Evolutionary conservation across 2,113 vertebrate genomes (phyloP).

Genomic region (Siniperca knerii): DNA sequence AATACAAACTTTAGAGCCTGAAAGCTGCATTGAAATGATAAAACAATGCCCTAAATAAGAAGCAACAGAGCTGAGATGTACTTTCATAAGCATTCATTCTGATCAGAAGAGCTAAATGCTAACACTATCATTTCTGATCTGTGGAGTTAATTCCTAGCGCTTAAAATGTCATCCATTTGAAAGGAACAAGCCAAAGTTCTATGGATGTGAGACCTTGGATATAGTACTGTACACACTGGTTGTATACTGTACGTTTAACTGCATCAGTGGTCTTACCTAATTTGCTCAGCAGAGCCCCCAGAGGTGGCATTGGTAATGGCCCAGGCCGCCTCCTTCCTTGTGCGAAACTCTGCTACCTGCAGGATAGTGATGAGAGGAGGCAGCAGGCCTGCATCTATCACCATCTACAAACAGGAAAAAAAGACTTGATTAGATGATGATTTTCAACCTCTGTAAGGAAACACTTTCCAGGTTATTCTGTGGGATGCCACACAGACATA

Average conservation of each 20-base stretch:
- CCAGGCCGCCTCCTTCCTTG: conserved; percentile 98
- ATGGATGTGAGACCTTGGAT: not conserved
- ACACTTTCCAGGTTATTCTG: not conserved
- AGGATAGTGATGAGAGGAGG: conserved; percentile 96
- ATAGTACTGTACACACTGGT: not conserved
- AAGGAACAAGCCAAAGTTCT: not conserved
- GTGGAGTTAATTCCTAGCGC: not conserved
- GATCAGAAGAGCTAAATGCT: not conserved
- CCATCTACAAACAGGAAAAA: conserved; percentile 85
- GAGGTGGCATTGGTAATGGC: conserved; percentile 98
- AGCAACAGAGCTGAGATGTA: not conserved
- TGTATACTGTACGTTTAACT: not conserved
- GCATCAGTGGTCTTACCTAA: conserved; percentile 79
- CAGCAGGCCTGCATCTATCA: conserved; percentile 95
- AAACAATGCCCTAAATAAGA: not conserved
- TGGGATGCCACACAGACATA: too few relatives aligned
- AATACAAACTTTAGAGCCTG: not conserved
- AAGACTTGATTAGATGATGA: not conserved
- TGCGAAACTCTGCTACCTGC: conserved; percentile 97
- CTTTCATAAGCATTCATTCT: not conserved
- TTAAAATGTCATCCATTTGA: not conserved
- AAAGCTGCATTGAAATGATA: not conserved
- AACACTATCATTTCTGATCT: not conserved
- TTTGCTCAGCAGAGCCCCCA: conserved; percentile 96
- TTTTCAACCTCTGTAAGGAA: not conserved